Base-by-base conservation (phyloP, 1,140 invertebrate species). In the Calycopis cecrops region DNA sequence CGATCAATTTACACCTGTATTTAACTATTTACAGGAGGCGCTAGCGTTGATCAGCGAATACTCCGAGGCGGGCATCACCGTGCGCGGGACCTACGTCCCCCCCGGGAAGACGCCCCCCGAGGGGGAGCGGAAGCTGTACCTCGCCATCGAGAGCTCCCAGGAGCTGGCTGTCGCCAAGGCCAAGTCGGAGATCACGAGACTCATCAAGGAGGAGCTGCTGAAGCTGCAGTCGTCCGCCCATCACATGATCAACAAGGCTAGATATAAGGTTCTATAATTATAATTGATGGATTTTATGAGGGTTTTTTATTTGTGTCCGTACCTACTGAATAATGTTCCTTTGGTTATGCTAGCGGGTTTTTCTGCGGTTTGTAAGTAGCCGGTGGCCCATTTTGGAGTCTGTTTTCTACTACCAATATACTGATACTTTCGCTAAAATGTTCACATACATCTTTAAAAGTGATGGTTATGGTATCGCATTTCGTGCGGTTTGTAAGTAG, bases 111-210 rank as follows among this genome's bases (percentile, higher is more conserved):
- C 91, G 14, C 92, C 94, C 0, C 96, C 96, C 0, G 98, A 99
- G 65, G 98, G 97, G 9, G 99, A 99, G 68, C 89, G 98, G 10
- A 99, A 99, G 79, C 88, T 99, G 0, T 99, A 99, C 83, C 89
- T 99, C 38, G 97, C 98, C n/a, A 99, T 99, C 73, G 98, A 99
- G 81, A 98, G 97, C 57, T 98, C 97, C 0, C 98, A 95, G 71
- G 98, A 99, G 84, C 89, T 99, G 48, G 96, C 98, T 9, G 96
- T 99, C 0, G 95, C 96, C 47, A 99, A 99, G 88, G 99, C 99
- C 1, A 99, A 99, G 85, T 96, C 96, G 12, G 99, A 99, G 89
- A 99, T 99, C 34, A 98, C 98, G 1, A 91, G 99, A 9, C 91
- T 99, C 10, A 98, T 99, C 68, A 98, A 99, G 81, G 99, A 99